Base-by-base conservation (phyloP, 1,140 invertebrate species). In the Helicoverpa armigera region DNA sequence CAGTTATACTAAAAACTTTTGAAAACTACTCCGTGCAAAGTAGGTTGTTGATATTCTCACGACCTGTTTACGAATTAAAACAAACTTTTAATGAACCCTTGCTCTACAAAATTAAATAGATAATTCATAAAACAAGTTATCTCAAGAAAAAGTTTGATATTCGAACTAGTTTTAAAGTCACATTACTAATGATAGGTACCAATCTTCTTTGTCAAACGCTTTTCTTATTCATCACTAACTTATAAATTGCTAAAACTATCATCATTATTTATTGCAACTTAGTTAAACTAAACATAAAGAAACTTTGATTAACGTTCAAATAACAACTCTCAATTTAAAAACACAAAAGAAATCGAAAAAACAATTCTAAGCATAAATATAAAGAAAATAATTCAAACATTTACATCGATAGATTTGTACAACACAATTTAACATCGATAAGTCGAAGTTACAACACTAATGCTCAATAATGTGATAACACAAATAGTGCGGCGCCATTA, bases 401-500 rank as follows among this genome's bases (percentile, higher is more conserved):
- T 23, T 18, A 9, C 14, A 18, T 74, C 11, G 14, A 31, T 60
- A 48, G 2, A 60, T 23, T 23, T 43, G 35, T n/a, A 65, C 48
- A 63, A 2, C 5, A 50, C 14, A 16, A 18, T 18, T 5, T 16
- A 35, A 60, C 31, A 74, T 74, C 72, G 72, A 74, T 74, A 74
- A 13, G 60, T 58, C 7, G 14, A 0, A 31, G 16, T 16, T 10
- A 67, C 61, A 76, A 70, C 70, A 70, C 61, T 81, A 76, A 14
- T 70, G 11, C 69, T 72, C 74, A 80, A 79, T 84, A 82, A 82
- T 54, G 74, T 73, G 84, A 85, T 85, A 85, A 84, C 85, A 82
- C 82, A 81, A 86, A 82, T 83, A 82, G 85, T 80, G 79, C 14
- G n/a, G 50, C 29, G 23, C 79, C 76, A 86, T 86, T 86, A 84